A percentile compares a stretch with the other conserved stretches of the same genome.
Conservation (phyloP, 2,113 vertebrate species). For the Apteryx mantelli region DNA sequence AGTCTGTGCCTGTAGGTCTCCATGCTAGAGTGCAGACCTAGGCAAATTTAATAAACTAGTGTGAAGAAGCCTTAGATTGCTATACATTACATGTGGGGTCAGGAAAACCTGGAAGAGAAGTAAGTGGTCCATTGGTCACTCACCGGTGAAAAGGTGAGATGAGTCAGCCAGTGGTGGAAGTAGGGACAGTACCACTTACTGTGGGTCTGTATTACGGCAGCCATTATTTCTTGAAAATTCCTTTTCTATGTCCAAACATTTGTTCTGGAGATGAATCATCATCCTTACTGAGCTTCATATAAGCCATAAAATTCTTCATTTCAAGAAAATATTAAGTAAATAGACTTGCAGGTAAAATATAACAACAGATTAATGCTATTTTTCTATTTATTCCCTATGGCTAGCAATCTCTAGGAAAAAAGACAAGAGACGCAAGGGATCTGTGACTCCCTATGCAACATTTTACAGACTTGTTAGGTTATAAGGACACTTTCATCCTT, state of each 20-base stretch:
- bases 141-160: background rate
- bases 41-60: background rate
- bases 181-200: background rate
- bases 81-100: background rate
- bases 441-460: background rate
- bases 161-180: background rate
- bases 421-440: background rate
- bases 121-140: background rate
- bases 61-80: background rate
- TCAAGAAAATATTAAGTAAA: slow-evolving; percentile 52
- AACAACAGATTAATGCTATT: background rate
- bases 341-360: slow-evolving; percentile 13
- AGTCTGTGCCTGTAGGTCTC: background rate
- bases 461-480: background rate
- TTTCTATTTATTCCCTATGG: slow-evolving; percentile 12
- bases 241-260: slow-evolving; percentile 1
- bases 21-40: background rate
- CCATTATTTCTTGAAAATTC: background rate
- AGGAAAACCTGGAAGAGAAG: background rate
- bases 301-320: slow-evolving; percentile 5
- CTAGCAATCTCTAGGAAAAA: background rate
- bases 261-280: slow-evolving; percentile 53
- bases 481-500: background rate
- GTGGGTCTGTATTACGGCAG: background rate
- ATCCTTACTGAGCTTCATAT: slow-evolving; percentile 25